Evolutionary conservation across 1,140 invertebrate species (phyloP).

Genomic region (Pissodes strobi): DNA sequence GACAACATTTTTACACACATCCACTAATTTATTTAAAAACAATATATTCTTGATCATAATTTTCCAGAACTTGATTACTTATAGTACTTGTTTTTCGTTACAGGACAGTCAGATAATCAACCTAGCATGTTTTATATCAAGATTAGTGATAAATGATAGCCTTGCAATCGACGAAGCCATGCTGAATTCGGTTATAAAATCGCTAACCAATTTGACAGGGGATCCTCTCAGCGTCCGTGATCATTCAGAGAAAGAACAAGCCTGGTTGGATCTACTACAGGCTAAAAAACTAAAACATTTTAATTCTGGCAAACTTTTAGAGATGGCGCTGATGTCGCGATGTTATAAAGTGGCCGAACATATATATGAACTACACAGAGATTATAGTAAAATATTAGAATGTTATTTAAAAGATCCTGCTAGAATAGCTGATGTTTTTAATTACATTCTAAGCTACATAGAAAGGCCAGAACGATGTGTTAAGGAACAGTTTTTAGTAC

Average conservation of each 20-base stretch:
- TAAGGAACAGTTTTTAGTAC: conserved; percentile 56
- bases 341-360: conserved; percentile 59
- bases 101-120: conserved; percentile 61
- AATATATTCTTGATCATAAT: too few species aligned
- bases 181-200: conserved; percentile 55
- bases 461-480: conserved; percentile 57
- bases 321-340: conserved; percentile 54
- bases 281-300: conserved; percentile 69
- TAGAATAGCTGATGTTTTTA: conserved; percentile 73
- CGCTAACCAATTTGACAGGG: conserved; percentile 55
- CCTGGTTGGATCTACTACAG: conserved; percentile 75
- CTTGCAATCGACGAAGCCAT: conserved; percentile 55
- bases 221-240: conserved; percentile 51
- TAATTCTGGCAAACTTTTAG: conserved; percentile 54
- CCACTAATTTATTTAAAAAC: too few species aligned
- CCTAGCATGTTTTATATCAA: conserved; percentile 59
- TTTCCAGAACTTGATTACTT: too few species aligned
- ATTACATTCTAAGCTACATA: conserved; percentile 74
- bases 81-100: too few species aligned
- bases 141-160: conserved; percentile 57
- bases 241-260: conserved; percentile 77
- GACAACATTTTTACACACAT: too few species aligned
- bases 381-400: conserved; percentile 57
- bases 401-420: conserved; percentile 60
- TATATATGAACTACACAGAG: conserved; percentile 55